Percentiles rank a stretch among this genome's conserved stretches.
Conservation (phyloP, 2,113 vertebrate genomes). For the Oncorhynchus clarkii region DNA sequence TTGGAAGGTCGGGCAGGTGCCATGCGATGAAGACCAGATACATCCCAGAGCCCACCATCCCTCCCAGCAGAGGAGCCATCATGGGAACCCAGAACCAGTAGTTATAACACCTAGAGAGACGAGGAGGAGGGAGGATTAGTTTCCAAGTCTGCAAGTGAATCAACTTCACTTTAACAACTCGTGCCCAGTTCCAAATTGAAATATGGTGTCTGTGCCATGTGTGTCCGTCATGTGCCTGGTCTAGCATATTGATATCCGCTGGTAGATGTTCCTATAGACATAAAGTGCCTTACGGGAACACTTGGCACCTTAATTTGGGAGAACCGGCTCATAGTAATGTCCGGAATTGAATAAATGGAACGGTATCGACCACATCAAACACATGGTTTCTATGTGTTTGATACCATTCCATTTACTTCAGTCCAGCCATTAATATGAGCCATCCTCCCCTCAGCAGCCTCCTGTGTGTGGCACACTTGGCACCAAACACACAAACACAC, state of each 20-base stretch:
- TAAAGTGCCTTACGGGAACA: not conserved
- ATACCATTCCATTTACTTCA: too few relatives aligned
- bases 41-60: constrained; percentile 50
- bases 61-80: constrained; percentile 68
- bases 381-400: too few relatives aligned
- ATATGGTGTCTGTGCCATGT: not conserved
- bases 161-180: not conserved
- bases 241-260: too few relatives aligned
- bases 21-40: constrained; percentile 73
- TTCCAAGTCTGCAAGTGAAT: not conserved
- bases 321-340: too few relatives aligned
- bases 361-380: too few relatives aligned
- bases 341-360: too few relatives aligned
- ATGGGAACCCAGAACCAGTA: constrained; percentile 79
- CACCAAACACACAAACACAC: too few relatives aligned
- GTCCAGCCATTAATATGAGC: too few relatives aligned
- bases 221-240: too few relatives aligned
- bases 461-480: too few relatives aligned
- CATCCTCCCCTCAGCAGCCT: not conserved
- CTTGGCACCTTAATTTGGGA: too few relatives aligned
- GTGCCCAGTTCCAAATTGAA: not conserved
- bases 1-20: constrained; percentile 67
- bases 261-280: not conserved
- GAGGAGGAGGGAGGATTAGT: not conserved
- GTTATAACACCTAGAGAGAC: constrained; percentile 63